These are phyloP conservation scores for Mystacornis crossleyi DNA, from an alignment of 2,113 vertebrate species.

Conservation along the genomic window DNA sequence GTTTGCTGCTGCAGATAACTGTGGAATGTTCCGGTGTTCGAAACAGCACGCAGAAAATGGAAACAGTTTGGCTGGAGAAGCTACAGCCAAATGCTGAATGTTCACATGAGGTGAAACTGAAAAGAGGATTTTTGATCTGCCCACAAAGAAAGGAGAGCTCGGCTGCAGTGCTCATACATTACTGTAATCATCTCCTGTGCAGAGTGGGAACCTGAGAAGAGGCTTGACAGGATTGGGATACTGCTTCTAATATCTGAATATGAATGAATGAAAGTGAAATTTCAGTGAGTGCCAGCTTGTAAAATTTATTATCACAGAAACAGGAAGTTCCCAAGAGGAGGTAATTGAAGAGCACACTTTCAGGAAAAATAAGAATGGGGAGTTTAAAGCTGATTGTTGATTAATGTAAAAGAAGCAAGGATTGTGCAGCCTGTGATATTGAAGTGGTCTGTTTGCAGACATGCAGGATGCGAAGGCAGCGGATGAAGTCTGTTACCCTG, in stretches of 20 bases:
- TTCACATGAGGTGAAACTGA: not conserved
- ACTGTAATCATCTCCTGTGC: not conserved
- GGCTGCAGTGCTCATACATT: accelerated
- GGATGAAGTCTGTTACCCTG: not conserved
- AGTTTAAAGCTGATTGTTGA: not conserved
- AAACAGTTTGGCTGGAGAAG: not conserved
- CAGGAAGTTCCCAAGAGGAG: not conserved
- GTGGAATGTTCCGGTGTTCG: not conserved
- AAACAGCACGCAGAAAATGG: not conserved
- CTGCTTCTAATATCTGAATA: not conserved
- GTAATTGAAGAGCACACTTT: accelerated
- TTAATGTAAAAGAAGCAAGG: not conserved
- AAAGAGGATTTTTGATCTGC: not conserved
- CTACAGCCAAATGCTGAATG: not conserved
- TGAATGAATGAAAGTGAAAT: not conserved
- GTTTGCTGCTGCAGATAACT: not conserved
- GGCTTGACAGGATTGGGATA: not conserved
- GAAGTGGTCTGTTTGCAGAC: not conserved
- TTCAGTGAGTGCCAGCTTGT: not conserved
- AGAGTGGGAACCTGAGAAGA: not conserved
- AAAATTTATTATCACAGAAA: not conserved
- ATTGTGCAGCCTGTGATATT: not conserved
- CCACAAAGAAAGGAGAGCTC: not conserved
- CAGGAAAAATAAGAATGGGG: not conserved
- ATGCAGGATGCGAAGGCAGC: not conserved